These are phyloP conservation scores for Pseudomyrmex dendroicus DNA, from an alignment of 1,140 invertebrate genomes.

Conservation along the genomic window DNA sequence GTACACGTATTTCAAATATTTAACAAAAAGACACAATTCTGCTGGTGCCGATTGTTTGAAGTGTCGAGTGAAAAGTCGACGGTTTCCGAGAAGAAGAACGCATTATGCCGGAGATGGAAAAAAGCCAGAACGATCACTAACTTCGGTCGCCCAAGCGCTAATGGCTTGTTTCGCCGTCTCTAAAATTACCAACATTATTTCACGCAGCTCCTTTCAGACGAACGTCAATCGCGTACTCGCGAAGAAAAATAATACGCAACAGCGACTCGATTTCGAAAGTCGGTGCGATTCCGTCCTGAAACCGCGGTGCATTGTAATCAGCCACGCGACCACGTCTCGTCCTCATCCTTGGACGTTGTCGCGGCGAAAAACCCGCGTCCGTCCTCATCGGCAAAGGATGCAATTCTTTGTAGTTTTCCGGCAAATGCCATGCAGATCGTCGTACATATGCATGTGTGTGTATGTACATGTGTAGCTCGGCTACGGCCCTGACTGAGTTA, in stretches of 20 bases:
- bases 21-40: not conserved
- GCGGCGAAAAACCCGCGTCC: not conserved
- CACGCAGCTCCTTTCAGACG: not conserved
- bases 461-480: constrained; percentile 10
- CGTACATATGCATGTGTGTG: not conserved
- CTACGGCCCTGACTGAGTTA: constrained; percentile 82
- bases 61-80: not conserved
- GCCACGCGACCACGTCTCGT: not conserved
- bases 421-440: not conserved
- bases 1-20: not conserved
- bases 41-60: not conserved
- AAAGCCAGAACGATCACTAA: not conserved
- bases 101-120: not conserved
- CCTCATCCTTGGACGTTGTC: constrained; percentile 7
- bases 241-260: not conserved
- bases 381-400: not conserved
- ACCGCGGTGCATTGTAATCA: not conserved
- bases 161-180: not conserved
- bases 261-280: constrained; percentile 30
- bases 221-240: not conserved
- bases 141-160: not conserved
- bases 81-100: too few species aligned
- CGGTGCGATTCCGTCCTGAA: not conserved
- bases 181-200: not conserved
- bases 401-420: not conserved